A percentile compares a stretch with the other conserved stretches of the same genome.
Conservation (phyloP, 92 coral and sea anemone species). For the Porites evermanni region DNA sequence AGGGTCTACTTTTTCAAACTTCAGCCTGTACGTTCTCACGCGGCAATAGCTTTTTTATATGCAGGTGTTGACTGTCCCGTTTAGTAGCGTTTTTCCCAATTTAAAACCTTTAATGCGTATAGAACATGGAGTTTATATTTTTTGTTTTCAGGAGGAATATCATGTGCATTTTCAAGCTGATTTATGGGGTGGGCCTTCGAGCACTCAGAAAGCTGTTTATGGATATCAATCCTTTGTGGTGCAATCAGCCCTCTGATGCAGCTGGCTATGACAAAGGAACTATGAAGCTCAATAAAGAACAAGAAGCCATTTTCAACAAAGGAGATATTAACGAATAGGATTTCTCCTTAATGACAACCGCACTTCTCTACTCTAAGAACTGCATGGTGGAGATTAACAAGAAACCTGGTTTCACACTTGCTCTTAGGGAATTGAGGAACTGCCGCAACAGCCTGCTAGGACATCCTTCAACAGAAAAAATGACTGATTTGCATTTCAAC, state of each 20-base stretch:
- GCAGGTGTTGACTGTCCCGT: too few relatives aligned
- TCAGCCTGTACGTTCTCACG: too few relatives aligned
- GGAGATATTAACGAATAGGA: slow-evolving; percentile 88
- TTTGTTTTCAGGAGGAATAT: slow-evolving; percentile 61
- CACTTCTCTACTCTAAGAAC: slow-evolving; percentile 60
- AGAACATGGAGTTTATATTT: too few relatives aligned
- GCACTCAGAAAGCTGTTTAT: slow-evolving; percentile 72
- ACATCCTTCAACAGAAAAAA: slow-evolving; percentile 65
- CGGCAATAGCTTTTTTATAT: too few relatives aligned
- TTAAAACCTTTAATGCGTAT: too few relatives aligned
- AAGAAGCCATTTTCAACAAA: slow-evolving; percentile 54
- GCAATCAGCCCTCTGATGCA: slow-evolving; percentile 86
- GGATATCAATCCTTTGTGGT: slow-evolving; percentile 81
- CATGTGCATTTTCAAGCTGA: slow-evolving; percentile 63
- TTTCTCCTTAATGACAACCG: slow-evolving; percentile 83
- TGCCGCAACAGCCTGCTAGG: slow-evolving; percentile 75
- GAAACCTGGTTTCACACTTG: slow-evolving; percentile 55
- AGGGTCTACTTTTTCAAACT: too few relatives aligned
- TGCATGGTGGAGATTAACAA: slow-evolving; percentile 59
- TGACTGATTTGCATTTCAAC: slow-evolving; percentile 73
- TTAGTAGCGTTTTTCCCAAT: too few relatives aligned
- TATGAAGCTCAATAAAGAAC: slow-evolving; percentile 63
- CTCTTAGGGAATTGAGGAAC: slow-evolving; percentile 62
- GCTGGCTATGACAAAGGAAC: slow-evolving; percentile 62
- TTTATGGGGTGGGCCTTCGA: slow-evolving; percentile 78